Evolutionary conservation across 2,113 vertebrate species (phyloP), one percentile per base, ranked within the genome.

Genomic region (Myodes glareolus): DNA sequence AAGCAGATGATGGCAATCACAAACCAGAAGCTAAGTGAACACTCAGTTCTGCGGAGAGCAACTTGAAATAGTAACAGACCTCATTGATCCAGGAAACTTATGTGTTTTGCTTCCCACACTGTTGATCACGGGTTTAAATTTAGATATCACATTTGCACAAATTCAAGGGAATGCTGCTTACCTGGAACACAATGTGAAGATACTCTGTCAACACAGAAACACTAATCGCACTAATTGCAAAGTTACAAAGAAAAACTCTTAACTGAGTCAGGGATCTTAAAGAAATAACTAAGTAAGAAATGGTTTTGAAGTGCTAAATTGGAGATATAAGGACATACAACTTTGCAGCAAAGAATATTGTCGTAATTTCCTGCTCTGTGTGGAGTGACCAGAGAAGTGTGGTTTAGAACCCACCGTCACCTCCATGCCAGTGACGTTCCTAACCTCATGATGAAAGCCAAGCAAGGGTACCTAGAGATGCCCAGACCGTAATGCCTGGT

Each of bases 231-330:
- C 1, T 52, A 31, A 86, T 47, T 68, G 14, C 58, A 42, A 72
- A n/a, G 73, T 67, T 76, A 72, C 9, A 63, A 86, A 86, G 33
- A n/a, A 3, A 7, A 31, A 65, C 45, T 5, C 33, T 94, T 50
- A 45, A 70, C 33, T 47, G 6, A 77, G 23, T 85, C 19, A 42
- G 61, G 14, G 68, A 39, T 88, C 75, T 67, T 82, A 39, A 61
- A 11, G 21, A 25, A 81, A 50, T 14, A 84, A 36, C 33, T 39
- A 73, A 95, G 86, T 27, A 77, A 96, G 82, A 94, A 84, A 73
- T 68, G 39, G 11, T 5, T 88, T 72, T 45, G 70, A 90, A 93
- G 39, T 72, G n/a, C 88, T 86, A 88, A 88, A 55, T 39, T 17
- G 58, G 42, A 33, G 17, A 5, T n/a, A 7, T 52, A 0, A 21